These are phyloP conservation scores for Drosophila orosa DNA, from an alignment of 1,140 invertebrate species.

Conservation along the genomic window DNA sequence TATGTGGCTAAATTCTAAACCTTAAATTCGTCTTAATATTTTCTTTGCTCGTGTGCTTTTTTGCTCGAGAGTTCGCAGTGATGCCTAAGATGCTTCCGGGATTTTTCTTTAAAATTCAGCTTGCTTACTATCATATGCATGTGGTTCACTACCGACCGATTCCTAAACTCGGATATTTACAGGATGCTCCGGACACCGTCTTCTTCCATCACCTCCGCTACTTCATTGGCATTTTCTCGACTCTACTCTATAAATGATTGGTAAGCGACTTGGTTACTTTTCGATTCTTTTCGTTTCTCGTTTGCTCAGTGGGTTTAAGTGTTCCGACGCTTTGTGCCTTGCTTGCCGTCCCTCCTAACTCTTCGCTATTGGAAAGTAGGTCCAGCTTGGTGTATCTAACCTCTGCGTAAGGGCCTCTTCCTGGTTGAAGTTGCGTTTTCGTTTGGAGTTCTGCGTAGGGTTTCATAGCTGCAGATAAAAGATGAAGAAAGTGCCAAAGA, in stretches of 20 bases:
- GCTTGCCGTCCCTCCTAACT: neutral
- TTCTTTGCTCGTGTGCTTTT: constrained; percentile 37
- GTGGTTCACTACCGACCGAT: constrained; percentile 47
- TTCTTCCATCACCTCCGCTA: constrained; percentile 23
- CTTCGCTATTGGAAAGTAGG: constrained; percentile 1
- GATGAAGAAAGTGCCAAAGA: neutral
- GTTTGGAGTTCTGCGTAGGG: constrained; percentile 56
- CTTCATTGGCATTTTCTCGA: constrained; percentile 69
- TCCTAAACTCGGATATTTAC: constrained; percentile 65
- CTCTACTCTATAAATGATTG: constrained; percentile 59
- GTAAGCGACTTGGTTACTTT: constrained; percentile 61
- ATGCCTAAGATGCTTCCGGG: constrained; percentile 27
- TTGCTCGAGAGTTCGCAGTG: constrained; percentile 17
- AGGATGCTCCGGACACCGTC: constrained; percentile 49
- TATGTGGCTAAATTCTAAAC: constrained; percentile 77
- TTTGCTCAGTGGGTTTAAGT: constrained; percentile 77
- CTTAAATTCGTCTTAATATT: constrained; percentile 77
- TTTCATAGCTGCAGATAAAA: constrained; percentile 38
- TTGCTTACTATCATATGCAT: constrained; percentile 58
- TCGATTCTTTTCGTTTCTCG: constrained; percentile 34
- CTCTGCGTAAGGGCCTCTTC: constrained; percentile 21
- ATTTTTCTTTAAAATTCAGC: constrained; percentile 65
- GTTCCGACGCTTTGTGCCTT: constrained; percentile 63
- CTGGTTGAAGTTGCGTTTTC: constrained; percentile 23
- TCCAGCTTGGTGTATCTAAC: constrained; percentile 36